phyloP scores from a whole-genome alignment of 2,113 vertebrate genomes.

The Albula goreensis region DNA sequence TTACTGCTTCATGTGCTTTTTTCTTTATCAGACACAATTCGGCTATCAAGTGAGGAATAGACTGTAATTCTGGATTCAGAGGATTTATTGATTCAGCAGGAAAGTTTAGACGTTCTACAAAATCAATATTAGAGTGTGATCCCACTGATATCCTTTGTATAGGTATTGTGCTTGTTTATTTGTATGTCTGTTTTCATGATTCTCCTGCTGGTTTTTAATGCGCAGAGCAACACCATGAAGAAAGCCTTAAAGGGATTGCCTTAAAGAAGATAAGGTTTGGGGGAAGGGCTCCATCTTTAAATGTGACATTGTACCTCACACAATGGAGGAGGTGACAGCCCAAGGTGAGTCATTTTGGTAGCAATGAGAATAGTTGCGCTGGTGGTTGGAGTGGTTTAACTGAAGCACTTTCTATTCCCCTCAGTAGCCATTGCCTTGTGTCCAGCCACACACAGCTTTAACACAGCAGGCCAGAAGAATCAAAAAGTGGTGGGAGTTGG shows the following conservation, averaged over 20 bases:
- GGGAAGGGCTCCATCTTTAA: not conserved
- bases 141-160: too few relatives aligned
- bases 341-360: constrained; percentile 18
- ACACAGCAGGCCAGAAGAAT: not conserved
- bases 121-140: too few relatives aligned
- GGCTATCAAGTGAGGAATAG: not conserved
- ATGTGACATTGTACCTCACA: not conserved
- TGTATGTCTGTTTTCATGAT: not conserved
- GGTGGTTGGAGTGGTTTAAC: constrained; percentile 1
- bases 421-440: not conserved
- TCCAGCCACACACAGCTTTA: not conserved
- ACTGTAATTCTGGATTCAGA: not conserved
- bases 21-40: not conserved
- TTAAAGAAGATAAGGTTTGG: not conserved
- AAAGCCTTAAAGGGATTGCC: not conserved
- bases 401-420: constrained; percentile 3
- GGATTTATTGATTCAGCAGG: not conserved
- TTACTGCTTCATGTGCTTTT: not conserved
- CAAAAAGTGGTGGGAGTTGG: not conserved
- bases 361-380: not conserved
- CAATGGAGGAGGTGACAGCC: constrained; percentile 1
- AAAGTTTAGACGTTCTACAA: too few relatives aligned
- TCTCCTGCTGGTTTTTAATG: not conserved
- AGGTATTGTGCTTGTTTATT: not conserved
- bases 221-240: not conserved